Evolutionary conservation across 1,140 invertebrate genomes (phyloP), one percentile per base, ranked within the genome.

Genomic region (Drosophila simulans): DNA sequence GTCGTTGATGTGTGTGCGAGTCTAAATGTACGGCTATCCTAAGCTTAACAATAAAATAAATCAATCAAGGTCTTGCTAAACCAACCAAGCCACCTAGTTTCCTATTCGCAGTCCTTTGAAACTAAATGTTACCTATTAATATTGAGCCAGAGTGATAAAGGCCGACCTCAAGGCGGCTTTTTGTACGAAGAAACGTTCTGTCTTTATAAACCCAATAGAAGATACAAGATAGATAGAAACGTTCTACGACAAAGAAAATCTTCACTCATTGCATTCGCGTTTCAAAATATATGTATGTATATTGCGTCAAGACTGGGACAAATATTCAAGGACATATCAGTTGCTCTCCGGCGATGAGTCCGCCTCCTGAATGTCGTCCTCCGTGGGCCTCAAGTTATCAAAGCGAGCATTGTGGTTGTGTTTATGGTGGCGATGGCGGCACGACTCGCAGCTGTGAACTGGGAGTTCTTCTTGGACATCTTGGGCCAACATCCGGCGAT

Each of bases 21-120:
- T 42, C 39, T 15, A 27, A 27, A 34, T 51, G 63, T 51, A 46
- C 40, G 60, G 43, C 60, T 53, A 51, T 65, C 60, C 60, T 45
- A 65, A 53, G 64, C 46, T 53, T 53, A 65, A 65, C 11, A 68
- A 68, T 68, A 68, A 68, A 68, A 68, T 68, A 68, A 68, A 68
- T 53, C 59, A 64, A 65, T 65, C 60, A 65, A 43, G 12, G 46
- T 68, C 64, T 52, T 68, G 64, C 64, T 27, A 68, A 27, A 51
- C 25, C 42, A 42, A 34, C 13, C 7, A 1, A 63, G 43, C 17
- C 5, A 15, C 4, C 12, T 39, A 54, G 11, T 54, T 22, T 12
- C 12, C 13, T n/a, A 22, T 4, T 8, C 17, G 13, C 5, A 2
- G n/a, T 13, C 3, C n/a, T 12, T 8, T 0, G 15, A 40, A 40